phyloP scores from a whole-genome alignment of 2,113 vertebrate species.

The Daubentonia madagascariensis region DNA sequence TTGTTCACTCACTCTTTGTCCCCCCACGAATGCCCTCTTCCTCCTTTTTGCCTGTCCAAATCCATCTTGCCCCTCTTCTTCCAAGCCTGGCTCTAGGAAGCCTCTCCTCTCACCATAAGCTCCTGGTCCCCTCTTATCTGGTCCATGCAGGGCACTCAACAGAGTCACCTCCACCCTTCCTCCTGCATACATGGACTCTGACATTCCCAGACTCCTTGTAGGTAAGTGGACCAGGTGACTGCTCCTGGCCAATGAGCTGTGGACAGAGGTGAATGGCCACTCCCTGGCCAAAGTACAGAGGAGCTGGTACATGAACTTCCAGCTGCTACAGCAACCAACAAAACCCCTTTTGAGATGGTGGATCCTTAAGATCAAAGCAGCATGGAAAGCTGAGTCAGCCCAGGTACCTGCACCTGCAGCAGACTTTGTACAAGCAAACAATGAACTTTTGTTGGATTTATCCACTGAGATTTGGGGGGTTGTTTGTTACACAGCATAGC shows the following conservation, averaged over 20 bases:
- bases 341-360: not conserved
- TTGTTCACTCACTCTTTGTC: not conserved
- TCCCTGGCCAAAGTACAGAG: not conserved
- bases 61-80: not conserved
- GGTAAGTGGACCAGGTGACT: not conserved
- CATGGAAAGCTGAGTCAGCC: not conserved
- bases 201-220: not conserved
- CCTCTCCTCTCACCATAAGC: not conserved
- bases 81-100: not conserved
- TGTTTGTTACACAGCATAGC: not conserved
- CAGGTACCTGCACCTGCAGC: not conserved
- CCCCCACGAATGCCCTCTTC: not conserved
- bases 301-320: not conserved
- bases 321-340: not conserved
- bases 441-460: not conserved
- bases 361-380: not conserved
- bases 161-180: not conserved
- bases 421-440: not conserved
- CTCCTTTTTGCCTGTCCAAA: not conserved
- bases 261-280: not conserved
- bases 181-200: not conserved
- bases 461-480: not conserved
- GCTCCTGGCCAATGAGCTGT: not conserved
- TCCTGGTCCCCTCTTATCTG: not conserved
- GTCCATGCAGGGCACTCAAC: not conserved